Conservation (phyloP, 2,113 vertebrate species). For the Onychostoma macrolepis region DNA sequence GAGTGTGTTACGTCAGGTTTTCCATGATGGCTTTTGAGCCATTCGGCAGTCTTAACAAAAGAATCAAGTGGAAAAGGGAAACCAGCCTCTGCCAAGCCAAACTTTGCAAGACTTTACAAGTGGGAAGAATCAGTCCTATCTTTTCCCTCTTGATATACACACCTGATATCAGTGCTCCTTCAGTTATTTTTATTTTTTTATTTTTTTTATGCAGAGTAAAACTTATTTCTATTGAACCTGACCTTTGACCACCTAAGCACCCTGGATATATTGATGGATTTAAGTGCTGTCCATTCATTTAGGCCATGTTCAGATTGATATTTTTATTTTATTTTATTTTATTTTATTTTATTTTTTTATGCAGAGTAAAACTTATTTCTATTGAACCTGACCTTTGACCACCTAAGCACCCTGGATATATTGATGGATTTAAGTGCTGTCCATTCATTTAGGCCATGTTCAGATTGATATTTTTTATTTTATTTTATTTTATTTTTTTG, state of each 20-base stretch:
- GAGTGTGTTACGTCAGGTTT: conserved; percentile 43
- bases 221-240: background rate
- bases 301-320: background rate
- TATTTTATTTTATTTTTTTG: no score
- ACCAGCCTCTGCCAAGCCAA: conserved; percentile 58
- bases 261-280: background rate
- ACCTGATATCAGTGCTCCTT: background rate
- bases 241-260: background rate
- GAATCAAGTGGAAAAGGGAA: conserved; percentile 71
- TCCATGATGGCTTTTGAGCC: conserved; percentile 56
- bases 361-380: background rate
- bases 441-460: background rate
- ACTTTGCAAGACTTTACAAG: conserved; percentile 51
- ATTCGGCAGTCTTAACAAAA: conserved; percentile 64
- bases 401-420: background rate
- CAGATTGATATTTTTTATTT: background rate
- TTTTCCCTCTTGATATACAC: background rate
- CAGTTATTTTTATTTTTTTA: background rate
- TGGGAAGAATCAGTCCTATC: background rate
- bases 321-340: no score
- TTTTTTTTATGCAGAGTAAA: background rate
- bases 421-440: background rate
- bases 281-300: background rate
- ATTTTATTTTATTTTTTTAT: no score
- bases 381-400: background rate